Conservation (phyloP, 2,888 invertebrate species). For the Megastigmus dorsalis region DNA sequence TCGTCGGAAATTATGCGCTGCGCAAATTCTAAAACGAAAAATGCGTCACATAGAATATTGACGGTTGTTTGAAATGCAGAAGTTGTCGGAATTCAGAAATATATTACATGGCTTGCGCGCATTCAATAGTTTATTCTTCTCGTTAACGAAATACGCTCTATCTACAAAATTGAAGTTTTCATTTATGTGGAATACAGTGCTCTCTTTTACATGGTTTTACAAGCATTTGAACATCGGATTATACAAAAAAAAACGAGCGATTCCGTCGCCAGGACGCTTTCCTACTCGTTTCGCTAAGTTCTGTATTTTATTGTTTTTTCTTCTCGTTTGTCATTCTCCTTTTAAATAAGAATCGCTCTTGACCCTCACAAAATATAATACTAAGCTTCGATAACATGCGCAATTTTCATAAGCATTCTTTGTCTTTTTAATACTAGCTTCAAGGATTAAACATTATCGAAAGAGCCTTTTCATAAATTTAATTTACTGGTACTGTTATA, state of each 20-base stretch:
- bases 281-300: slow-evolving; percentile 38
- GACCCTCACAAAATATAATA: slow-evolving; percentile 46
- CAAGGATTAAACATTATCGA: too few species aligned
- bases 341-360: slow-evolving; percentile 16
- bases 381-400: slow-evolving; percentile 5
- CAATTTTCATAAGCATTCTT: slow-evolving; percentile 18
- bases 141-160: slow-evolving; percentile 54
- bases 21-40: neutral
- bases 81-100: neutral
- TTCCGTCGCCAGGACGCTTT: slow-evolving; percentile 46
- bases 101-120: slow-evolving; percentile 23
- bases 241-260: slow-evolving; percentile 31
- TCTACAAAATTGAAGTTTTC: slow-evolving; percentile 32
- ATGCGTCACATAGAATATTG: neutral
- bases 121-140: slow-evolving; percentile 68
- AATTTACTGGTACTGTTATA: too few species aligned
- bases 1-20: slow-evolving; percentile 1
- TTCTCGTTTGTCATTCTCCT: neutral
- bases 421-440: too few species aligned
- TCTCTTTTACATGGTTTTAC: slow-evolving; percentile 21
- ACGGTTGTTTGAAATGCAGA: neutral
- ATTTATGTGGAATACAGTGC: slow-evolving; percentile 33
- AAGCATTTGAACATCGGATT: slow-evolving; percentile 23
- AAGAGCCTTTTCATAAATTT: too few species aligned
- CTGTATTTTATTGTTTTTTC: slow-evolving; percentile 9